Evolutionary conservation across 30 jellyfish, hydroid and myxozoan species (phyloP).

Genomic region (Turritopsis rubra): DNA sequence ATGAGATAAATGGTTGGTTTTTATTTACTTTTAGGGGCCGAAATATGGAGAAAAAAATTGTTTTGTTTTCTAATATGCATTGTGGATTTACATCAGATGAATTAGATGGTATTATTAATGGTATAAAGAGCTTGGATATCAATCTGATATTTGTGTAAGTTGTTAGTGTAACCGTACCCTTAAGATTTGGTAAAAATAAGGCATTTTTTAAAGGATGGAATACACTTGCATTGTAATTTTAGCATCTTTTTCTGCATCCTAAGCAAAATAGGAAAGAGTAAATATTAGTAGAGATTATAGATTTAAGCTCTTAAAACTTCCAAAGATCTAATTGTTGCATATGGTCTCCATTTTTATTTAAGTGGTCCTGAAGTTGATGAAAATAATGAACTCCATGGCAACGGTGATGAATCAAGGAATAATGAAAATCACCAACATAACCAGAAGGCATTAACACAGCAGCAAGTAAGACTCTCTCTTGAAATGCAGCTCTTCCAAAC

Average conservation of each 20-base stretch:
- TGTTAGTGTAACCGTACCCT: neutral
- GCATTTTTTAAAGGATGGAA: no score
- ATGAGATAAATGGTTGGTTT: neutral
- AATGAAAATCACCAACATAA: conserved; percentile 4
- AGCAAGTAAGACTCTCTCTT: neutral
- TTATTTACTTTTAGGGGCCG: conserved; percentile 72
- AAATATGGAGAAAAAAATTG: conserved; percentile 54
- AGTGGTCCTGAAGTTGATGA: conserved; percentile 82
- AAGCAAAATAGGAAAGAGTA: no score
- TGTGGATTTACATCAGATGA: conserved; percentile 58
- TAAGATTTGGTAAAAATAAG: neutral
- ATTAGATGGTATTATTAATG: conserved; percentile 37
- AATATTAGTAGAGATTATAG: neutral
- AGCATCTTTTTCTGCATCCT: no score
- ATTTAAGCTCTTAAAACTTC: neutral
- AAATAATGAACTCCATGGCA: conserved; percentile 32
- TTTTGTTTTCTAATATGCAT: conserved; percentile 61
- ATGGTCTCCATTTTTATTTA: neutral
- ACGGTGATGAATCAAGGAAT: neutral
- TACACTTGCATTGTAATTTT: no score
- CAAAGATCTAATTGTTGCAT: neutral
- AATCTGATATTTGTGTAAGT: conserved; percentile 87
- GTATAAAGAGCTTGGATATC: conserved; percentile 50
- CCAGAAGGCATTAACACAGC: conserved; percentile 32
- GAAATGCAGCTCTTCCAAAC: neutral